phyloP scores from a whole-genome alignment of 2,888 invertebrate genomes.

The Fabriciana adippe region DNA sequence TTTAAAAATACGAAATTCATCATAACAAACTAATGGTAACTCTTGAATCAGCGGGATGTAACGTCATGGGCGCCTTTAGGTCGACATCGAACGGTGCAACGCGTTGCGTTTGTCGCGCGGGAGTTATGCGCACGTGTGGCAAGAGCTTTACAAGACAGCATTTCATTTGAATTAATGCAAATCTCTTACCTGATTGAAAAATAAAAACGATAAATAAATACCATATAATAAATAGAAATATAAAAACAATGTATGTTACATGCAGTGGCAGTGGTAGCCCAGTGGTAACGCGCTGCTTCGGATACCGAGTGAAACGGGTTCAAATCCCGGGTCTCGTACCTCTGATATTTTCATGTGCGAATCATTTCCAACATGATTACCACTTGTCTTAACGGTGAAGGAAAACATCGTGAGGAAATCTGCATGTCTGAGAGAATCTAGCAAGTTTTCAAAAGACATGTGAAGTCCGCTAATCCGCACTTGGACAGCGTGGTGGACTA shows the following conservation, averaged over 20 bases:
- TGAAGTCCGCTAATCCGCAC: no score
- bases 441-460: no score
- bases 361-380: no score
- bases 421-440: no score
- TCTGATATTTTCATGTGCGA: no score
- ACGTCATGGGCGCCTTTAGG: conserved; percentile 65
- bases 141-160: conserved; percentile 64
- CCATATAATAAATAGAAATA: background rate
- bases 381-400: no score
- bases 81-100: conserved; percentile 57
- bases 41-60: conserved; percentile 66
- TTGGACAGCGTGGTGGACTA: no score
- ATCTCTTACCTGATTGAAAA: conserved; percentile 63
- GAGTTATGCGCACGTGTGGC: conserved; percentile 54
- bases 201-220: conserved; percentile 10
- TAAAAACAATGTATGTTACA: background rate
- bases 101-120: conserved; percentile 34
- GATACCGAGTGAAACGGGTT: no score
- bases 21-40: conserved; percentile 65
- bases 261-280: no score
- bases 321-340: no score
- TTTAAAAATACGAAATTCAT: conserved; percentile 33
- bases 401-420: no score
- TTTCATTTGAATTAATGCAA: conserved; percentile 76
- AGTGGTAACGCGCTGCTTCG: no score